Evolutionary conservation across 2,113 vertebrate genomes (phyloP).

Genomic region (Sapajus apella): DNA sequence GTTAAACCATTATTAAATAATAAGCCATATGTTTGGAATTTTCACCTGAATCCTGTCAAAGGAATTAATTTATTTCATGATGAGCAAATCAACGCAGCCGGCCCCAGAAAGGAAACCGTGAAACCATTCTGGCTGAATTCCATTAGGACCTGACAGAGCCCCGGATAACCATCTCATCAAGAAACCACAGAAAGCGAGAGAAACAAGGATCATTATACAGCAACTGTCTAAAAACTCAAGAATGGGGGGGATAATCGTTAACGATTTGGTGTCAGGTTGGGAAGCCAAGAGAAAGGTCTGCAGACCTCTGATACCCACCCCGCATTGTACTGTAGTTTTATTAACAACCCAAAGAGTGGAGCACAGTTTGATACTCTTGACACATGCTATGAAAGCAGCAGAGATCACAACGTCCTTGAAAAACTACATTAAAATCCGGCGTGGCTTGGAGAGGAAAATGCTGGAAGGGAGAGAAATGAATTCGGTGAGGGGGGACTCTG

Average conservation of each 20-base stretch:
- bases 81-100: background rate
- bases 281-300: fast-evolving
- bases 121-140: fast-evolving
- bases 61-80: background rate
- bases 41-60: background rate
- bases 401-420: fast-evolving
- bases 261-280: background rate
- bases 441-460: fast-evolving
- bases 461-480: fast-evolving
- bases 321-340: fast-evolving
- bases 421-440: fast-evolving
- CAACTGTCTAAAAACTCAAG: background rate
- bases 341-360: fast-evolving
- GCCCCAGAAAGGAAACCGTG: fast-evolving
- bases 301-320: fast-evolving
- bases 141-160: background rate
- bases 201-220: background rate
- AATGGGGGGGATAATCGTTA: fast-evolving
- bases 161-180: background rate
- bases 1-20: background rate
- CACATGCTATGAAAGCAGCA: fast-evolving
- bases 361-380: fast-evolving
- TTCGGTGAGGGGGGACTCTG: fast-evolving
- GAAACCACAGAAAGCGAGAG: fast-evolving
- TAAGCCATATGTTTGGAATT: background rate